These are phyloP conservation scores for Actenoides lindsayi DNA, from an alignment of 2,113 vertebrate species.

Conservation along the genomic window DNA sequence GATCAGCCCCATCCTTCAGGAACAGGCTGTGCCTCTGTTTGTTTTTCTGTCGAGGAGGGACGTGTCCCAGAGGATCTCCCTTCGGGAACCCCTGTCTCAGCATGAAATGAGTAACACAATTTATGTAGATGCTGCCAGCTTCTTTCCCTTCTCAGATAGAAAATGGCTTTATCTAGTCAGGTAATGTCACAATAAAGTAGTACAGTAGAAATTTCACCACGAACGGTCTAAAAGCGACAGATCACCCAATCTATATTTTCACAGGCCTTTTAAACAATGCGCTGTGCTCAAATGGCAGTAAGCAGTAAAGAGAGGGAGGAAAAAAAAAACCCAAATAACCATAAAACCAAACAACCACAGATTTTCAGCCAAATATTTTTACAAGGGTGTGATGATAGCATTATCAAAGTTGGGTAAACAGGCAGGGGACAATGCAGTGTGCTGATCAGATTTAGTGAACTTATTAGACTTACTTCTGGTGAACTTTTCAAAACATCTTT, in stretches of 20 bases:
- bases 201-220: conserved; percentile 60
- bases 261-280: not conserved
- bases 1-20: conserved; percentile 68
- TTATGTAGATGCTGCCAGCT: conserved; percentile 59
- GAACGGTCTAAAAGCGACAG: conserved; percentile 58
- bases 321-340: accelerated
- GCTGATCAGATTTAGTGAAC: not conserved
- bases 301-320: not conserved
- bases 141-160: conserved; percentile 48
- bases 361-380: not conserved
- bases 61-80: conserved; percentile 68
- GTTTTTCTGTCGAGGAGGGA: conserved; percentile 63
- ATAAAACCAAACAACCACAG: not conserved
- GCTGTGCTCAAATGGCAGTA: not conserved
- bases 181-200: conserved; percentile 61
- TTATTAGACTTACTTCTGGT: not conserved
- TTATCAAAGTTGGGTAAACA: not conserved
- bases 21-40: conserved; percentile 47
- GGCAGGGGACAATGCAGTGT: not conserved
- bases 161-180: conserved; percentile 70
- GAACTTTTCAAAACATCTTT: not conserved
- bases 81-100: conserved; percentile 75
- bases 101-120: conserved; percentile 63
- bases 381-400: too few relatives aligned
- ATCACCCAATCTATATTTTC: conserved; percentile 46